phyloP scores from a whole-genome alignment of 2,113 vertebrate species.

The Epinephelus fuscoguttatus region DNA sequence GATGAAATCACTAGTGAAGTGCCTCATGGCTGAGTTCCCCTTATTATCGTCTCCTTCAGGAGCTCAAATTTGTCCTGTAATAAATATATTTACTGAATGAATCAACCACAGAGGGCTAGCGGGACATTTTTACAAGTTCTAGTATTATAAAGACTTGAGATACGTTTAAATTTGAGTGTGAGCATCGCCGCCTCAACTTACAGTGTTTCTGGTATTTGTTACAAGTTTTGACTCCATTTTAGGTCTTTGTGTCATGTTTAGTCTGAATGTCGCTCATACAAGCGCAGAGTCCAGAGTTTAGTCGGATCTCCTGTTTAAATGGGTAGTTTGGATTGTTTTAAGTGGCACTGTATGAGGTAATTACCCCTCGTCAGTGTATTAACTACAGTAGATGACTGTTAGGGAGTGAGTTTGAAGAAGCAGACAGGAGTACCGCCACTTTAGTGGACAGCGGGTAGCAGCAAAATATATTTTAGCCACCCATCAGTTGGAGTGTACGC shows the following conservation, averaged over 20 bases:
- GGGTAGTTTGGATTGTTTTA: too few species aligned
- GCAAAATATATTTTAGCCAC: too few species aligned
- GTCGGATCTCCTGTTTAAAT: too few species aligned
- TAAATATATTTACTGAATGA: not conserved
- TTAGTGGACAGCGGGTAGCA: too few species aligned
- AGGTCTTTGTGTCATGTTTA: not conserved
- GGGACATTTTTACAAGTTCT: not conserved
- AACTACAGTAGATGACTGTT: too few species aligned
- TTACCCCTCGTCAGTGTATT: too few species aligned
- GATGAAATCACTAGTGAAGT: constrained; percentile 71
- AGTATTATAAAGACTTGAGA: not conserved
- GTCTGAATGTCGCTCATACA: not conserved
- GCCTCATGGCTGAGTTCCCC: constrained; percentile 60
- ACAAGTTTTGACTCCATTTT: not conserved
- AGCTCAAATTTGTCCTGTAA: not conserved
- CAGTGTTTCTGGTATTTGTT: constrained; percentile 15
- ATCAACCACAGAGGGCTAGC: constrained; percentile 6
- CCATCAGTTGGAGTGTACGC: too few species aligned
- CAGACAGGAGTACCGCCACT: too few species aligned
- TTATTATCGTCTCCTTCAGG: not conserved
- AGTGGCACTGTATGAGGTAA: too few species aligned
- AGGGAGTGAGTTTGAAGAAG: too few species aligned
- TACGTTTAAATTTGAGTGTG: not conserved
- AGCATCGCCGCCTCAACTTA: not conserved
- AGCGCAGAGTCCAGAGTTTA: not conserved